A percentile compares a stretch with the other conserved stretches of the same genome.
These are phyloP conservation scores for Pyrocephalus nanus DNA, from an alignment of 2,797 vertebrate genomes.

Conservation along the genomic window DNA sequence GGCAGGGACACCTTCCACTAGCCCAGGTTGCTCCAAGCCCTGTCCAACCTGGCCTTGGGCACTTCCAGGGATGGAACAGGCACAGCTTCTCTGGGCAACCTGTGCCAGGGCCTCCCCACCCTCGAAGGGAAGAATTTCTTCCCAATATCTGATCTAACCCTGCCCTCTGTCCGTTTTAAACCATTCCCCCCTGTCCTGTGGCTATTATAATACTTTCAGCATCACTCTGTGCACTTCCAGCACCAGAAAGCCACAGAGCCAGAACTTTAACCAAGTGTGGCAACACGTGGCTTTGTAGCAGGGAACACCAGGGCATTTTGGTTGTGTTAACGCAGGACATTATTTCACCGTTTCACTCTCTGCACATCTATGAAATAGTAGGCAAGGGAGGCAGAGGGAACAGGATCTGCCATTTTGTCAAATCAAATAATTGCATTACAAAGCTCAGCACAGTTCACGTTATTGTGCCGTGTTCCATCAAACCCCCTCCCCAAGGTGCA, in stretches of 20 bases:
- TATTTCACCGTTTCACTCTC: background rate
- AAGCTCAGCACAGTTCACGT: background rate
- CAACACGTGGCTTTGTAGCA: background rate
- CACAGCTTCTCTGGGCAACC: background rate
- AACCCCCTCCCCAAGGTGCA: slow-evolving; percentile 32
- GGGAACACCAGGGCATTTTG: background rate
- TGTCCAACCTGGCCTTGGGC: rapidly evolving
- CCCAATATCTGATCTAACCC: background rate
- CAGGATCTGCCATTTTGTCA: background rate
- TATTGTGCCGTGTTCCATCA: background rate
- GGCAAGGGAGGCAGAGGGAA: background rate
- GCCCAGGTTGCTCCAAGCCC: background rate
- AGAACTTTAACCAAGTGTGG: background rate
- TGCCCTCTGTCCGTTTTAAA: background rate
- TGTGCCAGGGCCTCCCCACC: background rate
- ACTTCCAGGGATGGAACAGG: background rate
- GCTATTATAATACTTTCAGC: background rate
- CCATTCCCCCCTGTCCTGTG: background rate
- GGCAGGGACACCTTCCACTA: background rate
- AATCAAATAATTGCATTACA: background rate
- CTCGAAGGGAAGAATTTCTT: rapidly evolving
- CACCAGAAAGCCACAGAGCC: background rate
- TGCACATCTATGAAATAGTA: background rate
- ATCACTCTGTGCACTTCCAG: background rate
- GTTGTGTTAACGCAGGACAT: background rate